Base-by-base conservation (phyloP, 2,888 invertebrate species). In the Callyntrura sp. region DNA sequence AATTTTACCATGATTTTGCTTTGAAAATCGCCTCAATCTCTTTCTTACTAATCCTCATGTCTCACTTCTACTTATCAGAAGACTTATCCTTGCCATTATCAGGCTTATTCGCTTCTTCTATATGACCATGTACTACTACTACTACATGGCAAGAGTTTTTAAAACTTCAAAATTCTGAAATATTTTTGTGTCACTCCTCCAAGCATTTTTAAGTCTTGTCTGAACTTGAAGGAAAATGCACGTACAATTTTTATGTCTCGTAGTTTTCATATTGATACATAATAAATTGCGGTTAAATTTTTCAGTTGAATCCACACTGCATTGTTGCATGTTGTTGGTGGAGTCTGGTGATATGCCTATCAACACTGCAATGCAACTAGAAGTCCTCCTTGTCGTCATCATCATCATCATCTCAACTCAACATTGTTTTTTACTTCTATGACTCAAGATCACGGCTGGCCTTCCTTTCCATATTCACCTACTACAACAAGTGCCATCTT, bases 391-490 rank as follows among this genome's bases (percentile, higher is more conserved):
- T 25, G 5, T 57, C 9, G 51, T 20, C 51, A 55, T 55, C 73
- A 70, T 65, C 65, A 60, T 45, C 28, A 73, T 60, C 79, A 45
- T n/a, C n/a, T n/a, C n/a, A n/a, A n/a, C n/a, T n/a, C 51, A 70
- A 65, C 25, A 79, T 43, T 86, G 65, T 70, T 65, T 86, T 79
- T 25, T 35, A 28, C 62, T 65, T 76, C n/a, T 76, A 57, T 62
- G 76, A 73, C 88, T 83, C 88, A 88, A 88, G 88, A 88, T 88
- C 88, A 88, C 88, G 88, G 82, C 76, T 83, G 88, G 88, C 88
- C 88, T 88, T 88, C 88, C 88, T 88, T 88, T 88, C 88, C 78
- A 88, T 83, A 83, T 73, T 88, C 83, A 88, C 83, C 88, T 88
- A 78, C 35, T 35, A 35, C 35, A 35, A 35, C 79, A 84, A 82